Percentiles rank a stretch among this genome's conserved stretches.
These are phyloP conservation scores for Itoplectis maculator DNA, from an alignment of 2,888 invertebrate species.

Conservation along the genomic window DNA sequence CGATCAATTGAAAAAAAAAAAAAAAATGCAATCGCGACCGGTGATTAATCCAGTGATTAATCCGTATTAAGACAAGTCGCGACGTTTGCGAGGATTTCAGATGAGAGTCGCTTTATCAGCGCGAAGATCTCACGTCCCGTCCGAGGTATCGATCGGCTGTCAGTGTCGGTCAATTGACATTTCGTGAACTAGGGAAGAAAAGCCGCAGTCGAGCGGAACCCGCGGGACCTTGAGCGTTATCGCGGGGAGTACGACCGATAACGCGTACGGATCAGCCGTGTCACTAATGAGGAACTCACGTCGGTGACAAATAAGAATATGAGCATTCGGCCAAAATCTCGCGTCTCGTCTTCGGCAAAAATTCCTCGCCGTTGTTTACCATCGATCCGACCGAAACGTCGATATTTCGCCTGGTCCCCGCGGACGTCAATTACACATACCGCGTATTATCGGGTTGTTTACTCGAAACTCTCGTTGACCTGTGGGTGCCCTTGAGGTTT, in stretches of 20 bases:
- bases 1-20: constrained; percentile 10
- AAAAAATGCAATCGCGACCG: constrained; percentile 4
- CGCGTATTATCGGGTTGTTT: constrained; percentile 17
- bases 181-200: background rate
- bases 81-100: background rate
- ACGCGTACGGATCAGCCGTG: constrained; percentile 25
- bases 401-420: constrained; percentile 30
- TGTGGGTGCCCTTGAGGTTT: background rate
- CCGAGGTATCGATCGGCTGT: background rate
- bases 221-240: constrained; percentile 48
- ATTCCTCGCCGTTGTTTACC: background rate
- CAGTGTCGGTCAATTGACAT: background rate
- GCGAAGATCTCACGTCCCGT: background rate
- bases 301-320: constrained; percentile 11
- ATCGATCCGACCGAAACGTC: background rate
- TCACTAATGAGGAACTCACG: background rate
- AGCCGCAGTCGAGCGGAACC: background rate
- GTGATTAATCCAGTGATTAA: constrained; percentile 6
- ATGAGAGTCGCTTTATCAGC: background rate
- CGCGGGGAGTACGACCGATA: constrained; percentile 46
- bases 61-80: constrained; percentile 10
- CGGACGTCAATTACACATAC: constrained; percentile 55
- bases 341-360: background rate
- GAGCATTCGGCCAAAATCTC: background rate
- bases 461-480: constrained; percentile 13